These are phyloP conservation scores for Sturnus vulgaris DNA, from an alignment of 2,113 vertebrate species.

Conservation along the genomic window DNA sequence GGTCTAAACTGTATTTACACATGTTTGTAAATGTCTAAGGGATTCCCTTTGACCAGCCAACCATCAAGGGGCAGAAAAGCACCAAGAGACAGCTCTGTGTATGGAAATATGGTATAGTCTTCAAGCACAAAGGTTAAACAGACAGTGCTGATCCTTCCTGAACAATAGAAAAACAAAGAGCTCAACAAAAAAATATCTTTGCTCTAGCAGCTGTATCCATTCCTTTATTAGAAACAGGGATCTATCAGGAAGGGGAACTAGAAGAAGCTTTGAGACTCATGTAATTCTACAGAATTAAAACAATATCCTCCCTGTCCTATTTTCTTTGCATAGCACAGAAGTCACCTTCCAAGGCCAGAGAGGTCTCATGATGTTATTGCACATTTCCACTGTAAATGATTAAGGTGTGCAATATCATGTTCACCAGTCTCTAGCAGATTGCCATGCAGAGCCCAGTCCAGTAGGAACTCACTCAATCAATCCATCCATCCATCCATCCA, in stretches of 20 bases:
- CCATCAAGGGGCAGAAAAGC: neutral
- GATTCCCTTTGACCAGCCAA: neutral
- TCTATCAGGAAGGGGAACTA: neutral
- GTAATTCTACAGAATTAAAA: neutral
- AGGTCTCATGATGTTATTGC: neutral
- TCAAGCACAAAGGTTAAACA: neutral
- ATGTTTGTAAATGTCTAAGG: neutral
- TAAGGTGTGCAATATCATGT: neutral
- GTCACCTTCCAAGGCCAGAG: neutral
- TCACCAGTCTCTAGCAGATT: neutral
- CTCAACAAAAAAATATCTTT: neutral
- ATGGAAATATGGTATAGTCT: neutral
- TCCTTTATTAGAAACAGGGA: neutral
- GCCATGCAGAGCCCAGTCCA: neutral
- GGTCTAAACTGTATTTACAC: neutral
- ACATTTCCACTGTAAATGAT: neutral
- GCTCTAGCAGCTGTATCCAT: neutral
- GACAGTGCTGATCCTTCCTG: neutral
- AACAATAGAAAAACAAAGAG: neutral
- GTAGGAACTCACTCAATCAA: neutral
- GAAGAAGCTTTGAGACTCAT: neutral
- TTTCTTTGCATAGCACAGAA: neutral
- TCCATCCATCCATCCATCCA: neutral
- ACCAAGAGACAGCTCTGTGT: neutral
- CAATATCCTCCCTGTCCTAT: accelerated